phyloP scores from a whole-genome alignment of 1,140 invertebrate species.

The Hylaeus volcanicus region DNA sequence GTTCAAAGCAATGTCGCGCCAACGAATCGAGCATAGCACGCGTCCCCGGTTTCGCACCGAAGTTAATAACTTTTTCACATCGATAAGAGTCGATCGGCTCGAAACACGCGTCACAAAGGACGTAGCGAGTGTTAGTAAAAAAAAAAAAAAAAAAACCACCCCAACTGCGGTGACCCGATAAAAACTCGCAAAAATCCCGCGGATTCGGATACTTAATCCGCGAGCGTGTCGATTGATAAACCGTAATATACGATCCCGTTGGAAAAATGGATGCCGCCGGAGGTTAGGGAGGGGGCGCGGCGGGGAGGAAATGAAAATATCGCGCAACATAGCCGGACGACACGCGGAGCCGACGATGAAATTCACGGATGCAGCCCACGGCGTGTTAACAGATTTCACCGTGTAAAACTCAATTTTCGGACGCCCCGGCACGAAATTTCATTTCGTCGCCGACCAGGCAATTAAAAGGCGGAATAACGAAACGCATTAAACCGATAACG shows the following conservation, averaged over 20 bases:
- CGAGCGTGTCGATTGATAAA: conserved; percentile 40
- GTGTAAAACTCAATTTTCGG: conserved; percentile 51
- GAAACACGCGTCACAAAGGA: conserved; percentile 1
- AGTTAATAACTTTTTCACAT: neutral
- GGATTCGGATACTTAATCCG: conserved; percentile 33
- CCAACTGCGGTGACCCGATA: conserved; percentile 26
- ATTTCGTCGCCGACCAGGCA: conserved; percentile 23
- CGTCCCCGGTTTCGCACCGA: neutral
- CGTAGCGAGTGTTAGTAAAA: neutral
- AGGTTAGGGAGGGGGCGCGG: neutral
- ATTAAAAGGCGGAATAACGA: conserved; percentile 50
- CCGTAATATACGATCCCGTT: conserved; percentile 25
- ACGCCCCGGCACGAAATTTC: conserved; percentile 22
- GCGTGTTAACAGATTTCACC: conserved; percentile 43
- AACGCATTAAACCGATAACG: conserved; percentile 48
- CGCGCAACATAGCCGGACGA: neutral
- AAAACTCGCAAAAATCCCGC: conserved; percentile 4
- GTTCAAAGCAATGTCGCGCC: neutral
- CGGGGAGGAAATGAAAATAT: neutral
- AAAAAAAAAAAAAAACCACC: neutral
- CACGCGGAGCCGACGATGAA: conserved; percentile 9
- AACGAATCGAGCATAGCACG: neutral
- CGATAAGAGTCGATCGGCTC: neutral
- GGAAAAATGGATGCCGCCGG: neutral
- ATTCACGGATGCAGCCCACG: neutral